Base-by-base conservation (phyloP, 2,888 invertebrate species). In the Pterostichus niger region DNA sequence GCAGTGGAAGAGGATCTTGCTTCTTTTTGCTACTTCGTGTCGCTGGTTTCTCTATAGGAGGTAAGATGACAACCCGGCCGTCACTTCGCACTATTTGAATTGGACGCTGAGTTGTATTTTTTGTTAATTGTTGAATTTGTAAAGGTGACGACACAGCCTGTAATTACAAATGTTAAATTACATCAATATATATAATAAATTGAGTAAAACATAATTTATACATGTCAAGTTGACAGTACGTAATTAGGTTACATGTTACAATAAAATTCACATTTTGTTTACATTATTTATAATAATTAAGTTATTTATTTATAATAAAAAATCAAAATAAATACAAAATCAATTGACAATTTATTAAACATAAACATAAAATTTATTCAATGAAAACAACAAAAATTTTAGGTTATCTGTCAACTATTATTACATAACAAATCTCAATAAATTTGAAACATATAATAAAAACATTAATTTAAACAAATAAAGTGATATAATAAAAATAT, bases 31-130 rank as follows among this genome's bases (percentile, higher is more conserved):
- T 95, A 84, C 94, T 93, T 56, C 96, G 91, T 0, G 96, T 96
- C 0, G 96, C 94, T 7, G 96, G 96, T 24, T 96, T 94, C 89
- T 96, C 96, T 80, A 96, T 95, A 0, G 96, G 96, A 11, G 96
- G 96, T 84, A 96, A 90, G 0, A 94, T 95, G 77, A 96, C 94
- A 52, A 96, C 92, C 44, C 95, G 92, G 0, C 96, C 96, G 88
- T 95, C 95, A 17, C 93, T 92, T 17, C 95, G 91, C 9, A 96
- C 92, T 85, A 96, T 94, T 89, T 96, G 95, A 83, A 95, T 94
- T 0, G 93, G 93, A 85, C 94, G 92, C 86, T 93, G 84, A 11
- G 84, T 64, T 7, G 79, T 84, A 68, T 82, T 93, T 59, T 84
- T 90, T 0, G 87, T 88, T 6, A 89, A 84, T 31, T 31, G 44